A percentile compares a stretch with the other conserved stretches of the same genome.
Conservation (phyloP, 2,113 vertebrate species). For the Cryptomyrus ogoouensis region DNA sequence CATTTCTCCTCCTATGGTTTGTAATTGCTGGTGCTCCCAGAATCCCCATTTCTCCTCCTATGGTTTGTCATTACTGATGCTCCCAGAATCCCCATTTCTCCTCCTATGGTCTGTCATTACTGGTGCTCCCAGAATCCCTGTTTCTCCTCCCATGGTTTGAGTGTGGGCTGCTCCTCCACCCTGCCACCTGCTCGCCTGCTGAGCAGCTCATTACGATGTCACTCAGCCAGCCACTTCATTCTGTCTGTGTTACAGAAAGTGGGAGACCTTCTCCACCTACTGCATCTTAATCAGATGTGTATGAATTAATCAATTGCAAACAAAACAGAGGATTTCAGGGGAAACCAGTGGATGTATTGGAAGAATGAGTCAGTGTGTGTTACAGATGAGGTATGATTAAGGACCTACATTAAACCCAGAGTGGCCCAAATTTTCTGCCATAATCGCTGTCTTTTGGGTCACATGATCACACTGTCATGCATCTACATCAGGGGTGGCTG, state of each 20-base stretch:
- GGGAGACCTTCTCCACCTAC: conserved; percentile 31
- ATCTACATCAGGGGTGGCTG: too few species aligned
- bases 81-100: neutral
- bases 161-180: neutral
- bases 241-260: conserved; percentile 45
- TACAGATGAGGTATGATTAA: neutral
- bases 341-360: neutral
- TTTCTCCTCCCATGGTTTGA: neutral
- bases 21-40: neutral
- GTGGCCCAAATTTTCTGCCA: neutral
- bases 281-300: conserved; percentile 58
- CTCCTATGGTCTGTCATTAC: neutral
- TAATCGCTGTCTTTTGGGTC: too few species aligned
- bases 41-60: neutral
- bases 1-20: neutral
- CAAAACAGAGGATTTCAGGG: conserved; percentile 19
- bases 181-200: neutral
- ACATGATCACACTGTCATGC: too few species aligned
- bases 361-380: conserved; percentile 30
- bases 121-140: neutral
- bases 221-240: conserved; percentile 46
- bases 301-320: conserved; percentile 35
- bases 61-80: neutral
- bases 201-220: conserved; percentile 22
- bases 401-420: neutral